phyloP scores from a whole-genome alignment of 2,888 invertebrate species.

The Drosophila suboccidentalis region DNA sequence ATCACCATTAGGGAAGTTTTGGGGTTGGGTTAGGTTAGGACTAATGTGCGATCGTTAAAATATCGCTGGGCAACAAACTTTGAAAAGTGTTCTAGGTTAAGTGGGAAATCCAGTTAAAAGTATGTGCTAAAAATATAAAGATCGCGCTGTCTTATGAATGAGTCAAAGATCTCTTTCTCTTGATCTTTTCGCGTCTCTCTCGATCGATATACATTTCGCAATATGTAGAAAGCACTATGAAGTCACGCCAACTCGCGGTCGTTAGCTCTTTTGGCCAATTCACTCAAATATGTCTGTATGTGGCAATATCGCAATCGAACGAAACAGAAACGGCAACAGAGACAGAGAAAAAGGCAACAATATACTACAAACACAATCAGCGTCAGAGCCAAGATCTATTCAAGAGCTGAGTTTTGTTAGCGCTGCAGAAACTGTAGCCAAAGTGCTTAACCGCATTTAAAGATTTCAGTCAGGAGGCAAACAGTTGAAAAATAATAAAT shows the following conservation, averaged over 20 bases:
- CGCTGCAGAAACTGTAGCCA: constrained; percentile 43
- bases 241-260: constrained; percentile 64
- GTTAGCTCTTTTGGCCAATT: constrained; percentile 60
- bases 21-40: constrained; percentile 44
- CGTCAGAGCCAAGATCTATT: constrained; percentile 33
- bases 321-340: constrained; percentile 5
- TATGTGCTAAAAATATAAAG: constrained; percentile 1
- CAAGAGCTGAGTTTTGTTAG: constrained; percentile 13
- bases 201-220: constrained; percentile 11
- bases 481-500: constrained; percentile 48
- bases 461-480: constrained; percentile 48
- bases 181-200: not conserved
- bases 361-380: not conserved
- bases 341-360: constrained; percentile 10
- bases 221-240: constrained; percentile 31
- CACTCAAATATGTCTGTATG: constrained; percentile 19
- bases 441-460: constrained; percentile 77
- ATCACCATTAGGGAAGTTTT: not conserved
- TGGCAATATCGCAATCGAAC: constrained; percentile 31
- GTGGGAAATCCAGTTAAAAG: constrained; percentile 1
- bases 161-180: constrained; percentile 18
- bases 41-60: constrained; percentile 14
- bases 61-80: not conserved
- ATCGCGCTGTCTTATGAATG: constrained; percentile 13
- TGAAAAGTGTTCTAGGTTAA: not conserved